These are phyloP conservation scores for Atta cephalotes DNA, from an alignment of 1,140 invertebrate genomes.

Conservation along the genomic window DNA sequence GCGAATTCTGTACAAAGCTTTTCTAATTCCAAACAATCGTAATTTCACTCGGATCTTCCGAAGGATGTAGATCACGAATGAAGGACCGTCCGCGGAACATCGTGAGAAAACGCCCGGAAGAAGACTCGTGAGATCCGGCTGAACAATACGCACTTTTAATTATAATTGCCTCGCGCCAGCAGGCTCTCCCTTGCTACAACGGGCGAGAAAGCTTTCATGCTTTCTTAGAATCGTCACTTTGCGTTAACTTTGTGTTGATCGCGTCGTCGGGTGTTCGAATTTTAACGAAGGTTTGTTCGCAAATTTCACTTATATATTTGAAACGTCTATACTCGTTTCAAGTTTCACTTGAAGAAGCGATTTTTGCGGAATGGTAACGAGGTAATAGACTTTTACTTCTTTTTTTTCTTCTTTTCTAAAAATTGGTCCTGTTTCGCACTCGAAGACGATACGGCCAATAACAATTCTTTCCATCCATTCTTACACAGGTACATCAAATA, in stretches of 20 bases:
- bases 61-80: constrained; percentile 73
- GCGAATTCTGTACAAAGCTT: not conserved
- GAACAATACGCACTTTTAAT: constrained; percentile 84
- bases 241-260: not conserved
- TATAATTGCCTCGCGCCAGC: constrained; percentile 82
- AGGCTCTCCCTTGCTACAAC: constrained; percentile 75
- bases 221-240: constrained; percentile 68
- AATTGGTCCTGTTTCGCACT: too few relatives aligned
- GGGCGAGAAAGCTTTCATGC: constrained; percentile 76
- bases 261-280: constrained; percentile 6
- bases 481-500: too few relatives aligned
- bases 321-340: not conserved
- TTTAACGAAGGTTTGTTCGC: constrained; percentile 31
- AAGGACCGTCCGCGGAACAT: constrained; percentile 69
- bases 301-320: not conserved
- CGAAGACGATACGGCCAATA: too few relatives aligned
- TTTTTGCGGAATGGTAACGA: not conserved
- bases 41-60: constrained; percentile 64
- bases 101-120: constrained; percentile 80
- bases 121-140: constrained; percentile 78
- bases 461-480: too few relatives aligned
- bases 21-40: constrained; percentile 50
- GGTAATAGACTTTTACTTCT: not conserved
- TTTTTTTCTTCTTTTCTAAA: too few relatives aligned
- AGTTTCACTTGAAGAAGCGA: not conserved